phyloP scores from a whole-genome alignment of 2,113 vertebrate species.

The Syngnathoides biaculeatus region DNA sequence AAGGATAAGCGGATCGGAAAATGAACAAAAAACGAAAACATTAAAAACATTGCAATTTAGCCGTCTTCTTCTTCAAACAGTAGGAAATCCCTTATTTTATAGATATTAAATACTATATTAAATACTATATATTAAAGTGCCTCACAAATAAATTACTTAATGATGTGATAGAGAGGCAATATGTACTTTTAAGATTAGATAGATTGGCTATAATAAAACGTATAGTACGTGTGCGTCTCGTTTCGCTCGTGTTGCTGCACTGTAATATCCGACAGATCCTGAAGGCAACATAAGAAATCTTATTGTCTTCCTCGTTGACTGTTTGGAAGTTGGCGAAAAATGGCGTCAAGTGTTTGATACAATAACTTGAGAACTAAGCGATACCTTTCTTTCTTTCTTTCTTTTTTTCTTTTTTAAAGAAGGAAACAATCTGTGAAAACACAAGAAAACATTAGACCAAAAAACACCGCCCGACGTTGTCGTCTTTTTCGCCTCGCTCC shows the following conservation, averaged over 20 bases:
- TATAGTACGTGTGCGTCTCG: not conserved
- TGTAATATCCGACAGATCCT: not conserved
- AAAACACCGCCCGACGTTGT: not conserved
- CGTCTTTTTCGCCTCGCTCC: not conserved
- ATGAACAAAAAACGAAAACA: too few relatives aligned
- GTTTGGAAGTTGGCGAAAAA: conserved; percentile 6
- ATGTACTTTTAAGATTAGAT: not conserved
- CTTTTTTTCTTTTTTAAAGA: not conserved
- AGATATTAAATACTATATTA: too few relatives aligned
- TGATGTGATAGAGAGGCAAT: not conserved
- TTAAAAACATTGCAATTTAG: fast-evolving
- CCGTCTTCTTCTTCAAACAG: conserved; percentile 16
- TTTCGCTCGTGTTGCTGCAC: not conserved
- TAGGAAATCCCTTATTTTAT: conserved; percentile 2
- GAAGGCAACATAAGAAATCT: conserved; percentile 33
- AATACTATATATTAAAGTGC: too few relatives aligned
- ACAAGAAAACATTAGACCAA: not conserved
- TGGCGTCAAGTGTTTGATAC: not conserved
- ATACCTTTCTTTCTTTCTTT: not conserved
- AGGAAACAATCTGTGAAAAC: not conserved
- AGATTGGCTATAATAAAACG: not conserved
- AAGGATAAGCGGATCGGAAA: too few relatives aligned
- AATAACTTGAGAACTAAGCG: not conserved
- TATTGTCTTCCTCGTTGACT: conserved; percentile 59
- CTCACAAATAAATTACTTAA: not conserved